phyloP scores from a whole-genome alignment of 2,888 invertebrate genomes.

The Archaeoteleia sp. region DNA sequence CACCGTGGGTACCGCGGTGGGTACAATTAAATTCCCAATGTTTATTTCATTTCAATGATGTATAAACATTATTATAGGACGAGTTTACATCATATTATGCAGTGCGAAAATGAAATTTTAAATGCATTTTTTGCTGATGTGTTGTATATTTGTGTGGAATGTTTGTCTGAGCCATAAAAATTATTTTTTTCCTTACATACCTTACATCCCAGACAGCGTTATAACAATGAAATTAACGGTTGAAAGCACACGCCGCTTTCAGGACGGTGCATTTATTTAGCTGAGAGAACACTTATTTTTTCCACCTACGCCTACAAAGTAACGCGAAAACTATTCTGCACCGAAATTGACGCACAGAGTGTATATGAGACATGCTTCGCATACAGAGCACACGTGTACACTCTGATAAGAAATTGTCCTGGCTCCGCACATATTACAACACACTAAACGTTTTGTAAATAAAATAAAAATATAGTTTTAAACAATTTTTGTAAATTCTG shows the following conservation, averaged over 20 bases:
- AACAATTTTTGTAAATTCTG: too few relatives aligned
- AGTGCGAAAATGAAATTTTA: background rate
- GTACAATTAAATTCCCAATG: too few relatives aligned
- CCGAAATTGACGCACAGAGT: slow-evolving; percentile 35
- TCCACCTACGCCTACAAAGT: slow-evolving; percentile 20
- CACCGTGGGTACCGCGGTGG: too few relatives aligned
- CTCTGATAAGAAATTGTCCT: slow-evolving; percentile 16
- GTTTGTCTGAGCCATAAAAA: slow-evolving; percentile 29
- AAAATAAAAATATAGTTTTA: too few relatives aligned
- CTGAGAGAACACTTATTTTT: slow-evolving; percentile 29
- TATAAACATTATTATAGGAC: too few relatives aligned
- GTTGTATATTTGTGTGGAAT: slow-evolving; percentile 9
- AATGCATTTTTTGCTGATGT: slow-evolving; percentile 2
- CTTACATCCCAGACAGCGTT: slow-evolving; percentile 33
- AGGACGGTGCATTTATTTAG: slow-evolving; percentile 33
- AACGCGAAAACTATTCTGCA: slow-evolving; percentile 31
- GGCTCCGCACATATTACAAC: too few relatives aligned
- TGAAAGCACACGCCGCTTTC: slow-evolving; percentile 44
- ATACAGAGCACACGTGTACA: slow-evolving; percentile 21
- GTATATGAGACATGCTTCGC: slow-evolving; percentile 20
- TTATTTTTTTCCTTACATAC: slow-evolving; percentile 35
- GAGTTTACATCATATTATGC: too few relatives aligned
- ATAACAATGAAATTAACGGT: slow-evolving; percentile 51
- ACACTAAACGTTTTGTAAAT: too few relatives aligned
- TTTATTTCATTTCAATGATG: too few relatives aligned